Evolutionary conservation across 2,797 vertebrate genomes (phyloP), one percentile per base, ranked within the genome.

Genomic region (Peromyscus aztecus): DNA sequence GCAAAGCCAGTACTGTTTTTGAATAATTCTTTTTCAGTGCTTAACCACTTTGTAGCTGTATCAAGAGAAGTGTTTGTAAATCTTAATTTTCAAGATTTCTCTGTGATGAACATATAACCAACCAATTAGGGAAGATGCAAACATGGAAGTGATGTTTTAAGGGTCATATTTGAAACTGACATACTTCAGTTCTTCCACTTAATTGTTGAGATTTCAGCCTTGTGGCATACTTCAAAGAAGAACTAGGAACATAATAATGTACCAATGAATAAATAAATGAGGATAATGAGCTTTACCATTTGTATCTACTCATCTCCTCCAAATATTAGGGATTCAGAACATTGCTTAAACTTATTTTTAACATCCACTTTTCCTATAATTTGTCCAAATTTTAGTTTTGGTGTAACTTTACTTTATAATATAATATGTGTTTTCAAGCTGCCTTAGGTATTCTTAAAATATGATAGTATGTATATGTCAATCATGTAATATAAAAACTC

Each of bases 351-450:
- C 16, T 55, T 80, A 24, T n/a, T 76, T 92, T 85, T 6, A 34
- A 43, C 59, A 63, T 2, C 17, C 4, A 43, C 14, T 92, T 27
- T 34, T 40, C 11, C 34, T 29, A 43, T 6, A 78, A 59, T 73
- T 65, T 69, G 3, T 2, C 17, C 13, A 92, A 77, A 71, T 92
- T 69, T 92, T 65, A 57, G 9, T 34, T 67, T 40, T 87, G 90
- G n/a, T 11, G 85, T 69, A 49, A 80, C 81, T 93, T 86, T 55
- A 80, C 81, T 93, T 86, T 55, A 14, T 59, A 82, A 52, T 71
- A 65, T 52, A 46, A 49, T 73, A 17, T 1, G 2, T n/a, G 1
- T 49, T 85, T 80, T 91, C 37, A 75, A 71, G 13, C 65, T 77
- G 3, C 6, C 77, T 91, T 63, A 75, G 65, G 4, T 59, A 37